Percentiles rank a stretch among this genome's conserved stretches.
Evolutionary conservation across 2,888 invertebrate genomes (phyloP).

Genomic region (Aphidoletes aphidimyza): DNA sequence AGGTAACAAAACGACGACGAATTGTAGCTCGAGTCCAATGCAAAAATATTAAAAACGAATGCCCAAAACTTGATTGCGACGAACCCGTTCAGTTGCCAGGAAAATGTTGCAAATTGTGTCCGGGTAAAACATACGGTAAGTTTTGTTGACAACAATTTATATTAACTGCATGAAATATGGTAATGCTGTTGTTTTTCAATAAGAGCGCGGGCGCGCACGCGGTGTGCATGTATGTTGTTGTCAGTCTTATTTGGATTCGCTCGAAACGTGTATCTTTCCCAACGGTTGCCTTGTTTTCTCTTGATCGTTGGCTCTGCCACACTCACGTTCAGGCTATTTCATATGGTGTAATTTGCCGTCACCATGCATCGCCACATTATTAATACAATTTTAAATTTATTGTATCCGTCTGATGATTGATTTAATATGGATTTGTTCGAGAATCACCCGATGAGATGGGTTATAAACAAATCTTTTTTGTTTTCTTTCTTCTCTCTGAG

Average conservation of each 20-base stretch:
- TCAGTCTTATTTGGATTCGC: neutral
- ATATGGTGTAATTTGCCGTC: neutral
- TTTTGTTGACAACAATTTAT: constrained; percentile 60
- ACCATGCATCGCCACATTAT: neutral
- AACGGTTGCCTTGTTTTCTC: neutral
- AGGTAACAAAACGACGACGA: constrained; percentile 89
- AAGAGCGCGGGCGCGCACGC: too few relatives aligned
- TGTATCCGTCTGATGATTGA: constrained; percentile 37
- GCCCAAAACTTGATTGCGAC: constrained; percentile 86
- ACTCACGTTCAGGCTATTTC: neutral
- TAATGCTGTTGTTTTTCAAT: neutral
- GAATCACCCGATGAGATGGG: too few relatives aligned
- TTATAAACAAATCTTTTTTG: too few relatives aligned
- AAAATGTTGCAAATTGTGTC: constrained; percentile 92
- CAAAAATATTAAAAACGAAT: constrained; percentile 90
- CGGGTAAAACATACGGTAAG: constrained; percentile 80
- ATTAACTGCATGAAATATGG: neutral
- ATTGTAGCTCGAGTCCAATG: constrained; percentile 91
- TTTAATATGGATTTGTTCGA: constrained; percentile 52
- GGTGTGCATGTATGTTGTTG: too few relatives aligned
- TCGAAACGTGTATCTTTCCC: neutral
- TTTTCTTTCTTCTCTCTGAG: too few relatives aligned
- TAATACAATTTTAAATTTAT: constrained; percentile 21
- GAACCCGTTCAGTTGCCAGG: constrained; percentile 86
- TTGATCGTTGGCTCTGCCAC: neutral